Evolutionary conservation across 2,113 vertebrate genomes (phyloP).

Genomic region (Hepsetus odoe): DNA sequence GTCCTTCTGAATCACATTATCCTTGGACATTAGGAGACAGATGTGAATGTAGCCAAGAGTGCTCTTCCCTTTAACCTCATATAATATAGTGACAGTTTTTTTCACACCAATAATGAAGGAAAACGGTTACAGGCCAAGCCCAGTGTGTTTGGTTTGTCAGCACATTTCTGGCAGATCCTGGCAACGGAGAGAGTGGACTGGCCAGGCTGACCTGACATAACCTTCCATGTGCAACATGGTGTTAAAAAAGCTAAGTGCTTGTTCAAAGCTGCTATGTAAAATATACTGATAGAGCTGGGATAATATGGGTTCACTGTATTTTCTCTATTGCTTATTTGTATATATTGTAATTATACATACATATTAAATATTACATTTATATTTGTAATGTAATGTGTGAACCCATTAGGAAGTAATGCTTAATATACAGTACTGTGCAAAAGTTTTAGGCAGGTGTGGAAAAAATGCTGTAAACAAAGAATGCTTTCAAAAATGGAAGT

Average conservation of each 20-base stretch:
- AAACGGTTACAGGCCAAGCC: slow-evolving; percentile 6
- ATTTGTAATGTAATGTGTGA: no score
- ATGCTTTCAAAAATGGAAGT: no score
- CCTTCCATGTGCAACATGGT: not conserved
- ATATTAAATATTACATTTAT: no score
- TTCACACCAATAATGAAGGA: not conserved
- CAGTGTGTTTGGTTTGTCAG: slow-evolving; percentile 21
- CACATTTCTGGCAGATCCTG: slow-evolving; percentile 1
- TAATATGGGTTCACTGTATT: not conserved
- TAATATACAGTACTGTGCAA: no score
- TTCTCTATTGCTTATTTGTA: not conserved
- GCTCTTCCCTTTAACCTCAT: not conserved
- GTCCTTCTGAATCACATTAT: not conserved
- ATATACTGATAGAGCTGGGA: not conserved
- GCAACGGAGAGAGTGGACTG: not conserved
- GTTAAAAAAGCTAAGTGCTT: not conserved
- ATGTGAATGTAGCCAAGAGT: not conserved
- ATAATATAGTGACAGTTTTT: slow-evolving; percentile 3
- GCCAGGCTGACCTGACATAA: not conserved
- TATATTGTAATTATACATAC: no score
- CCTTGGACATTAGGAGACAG: slow-evolving; percentile 8
- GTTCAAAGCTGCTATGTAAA: not conserved
- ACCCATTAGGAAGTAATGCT: no score
- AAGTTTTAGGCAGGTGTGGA: no score
- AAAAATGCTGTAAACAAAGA: no score